These are phyloP conservation scores for Brachionus manjavacas DNA, from an alignment of 1,140 invertebrate genomes.

Conservation along the genomic window DNA sequence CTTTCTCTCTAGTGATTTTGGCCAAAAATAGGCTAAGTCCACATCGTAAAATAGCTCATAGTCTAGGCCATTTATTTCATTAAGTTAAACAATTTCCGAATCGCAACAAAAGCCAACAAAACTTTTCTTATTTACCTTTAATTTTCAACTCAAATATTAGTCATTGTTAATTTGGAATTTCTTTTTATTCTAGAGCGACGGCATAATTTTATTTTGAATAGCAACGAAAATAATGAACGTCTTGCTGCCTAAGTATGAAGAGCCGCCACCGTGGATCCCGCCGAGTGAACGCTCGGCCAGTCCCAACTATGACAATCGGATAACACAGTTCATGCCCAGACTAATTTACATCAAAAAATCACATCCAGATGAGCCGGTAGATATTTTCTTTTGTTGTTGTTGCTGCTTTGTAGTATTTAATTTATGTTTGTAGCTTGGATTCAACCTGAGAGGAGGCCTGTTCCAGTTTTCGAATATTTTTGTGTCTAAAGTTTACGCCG, in stretches of 20 bases:
- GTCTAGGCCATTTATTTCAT: neutral
- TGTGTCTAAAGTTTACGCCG: neutral
- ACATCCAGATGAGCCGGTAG: slow-evolving; percentile 19
- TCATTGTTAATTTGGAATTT: neutral
- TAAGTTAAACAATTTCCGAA: slow-evolving; percentile 1
- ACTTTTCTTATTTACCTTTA: neutral
- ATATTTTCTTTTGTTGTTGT: neutral
- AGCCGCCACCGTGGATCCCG: slow-evolving; percentile 14
- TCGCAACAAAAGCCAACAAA: neutral
- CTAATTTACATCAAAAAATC: slow-evolving; percentile 35
- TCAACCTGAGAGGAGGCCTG: slow-evolving; percentile 9
- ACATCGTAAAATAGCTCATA: neutral
- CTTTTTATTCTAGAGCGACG: neutral
- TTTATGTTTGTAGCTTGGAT: slow-evolving; percentile 8
- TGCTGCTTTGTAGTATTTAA: neutral
- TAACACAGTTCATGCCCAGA: slow-evolving; percentile 36
- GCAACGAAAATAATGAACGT: slow-evolving; percentile 10
- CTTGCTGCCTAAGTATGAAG: slow-evolving; percentile 7
- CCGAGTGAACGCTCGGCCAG: neutral
- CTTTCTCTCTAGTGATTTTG: neutral
- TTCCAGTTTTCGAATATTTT: slow-evolving; percentile 28
- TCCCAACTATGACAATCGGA: slow-evolving; percentile 32
- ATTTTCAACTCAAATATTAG: slow-evolving; percentile 1
- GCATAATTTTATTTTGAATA: neutral
- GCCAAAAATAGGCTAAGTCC: neutral